Conservation (phyloP, 2,888 invertebrate species). For the Scaptomyza tumidula region DNA sequence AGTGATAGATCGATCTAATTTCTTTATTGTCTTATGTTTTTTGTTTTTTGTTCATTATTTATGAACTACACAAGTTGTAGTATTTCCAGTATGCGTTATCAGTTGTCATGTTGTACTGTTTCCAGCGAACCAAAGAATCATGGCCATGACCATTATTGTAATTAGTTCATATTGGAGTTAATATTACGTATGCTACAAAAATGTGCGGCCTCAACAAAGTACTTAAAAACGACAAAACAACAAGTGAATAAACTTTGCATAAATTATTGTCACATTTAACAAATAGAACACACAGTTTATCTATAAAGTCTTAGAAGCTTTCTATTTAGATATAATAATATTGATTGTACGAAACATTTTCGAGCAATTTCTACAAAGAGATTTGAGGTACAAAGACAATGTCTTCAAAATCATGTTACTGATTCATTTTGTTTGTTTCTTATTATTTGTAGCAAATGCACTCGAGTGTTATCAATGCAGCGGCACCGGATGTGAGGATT, state of each 20-base stretch:
- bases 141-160: conserved; percentile 70
- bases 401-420: not conserved
- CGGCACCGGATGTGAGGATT: conserved; percentile 67
- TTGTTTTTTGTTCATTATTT: conserved; percentile 1
- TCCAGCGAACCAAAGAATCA: conserved; percentile 30
- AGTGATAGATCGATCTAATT: conserved; percentile 45
- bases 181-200: conserved; percentile 38
- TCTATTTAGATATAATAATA: not conserved
- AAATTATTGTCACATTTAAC: not conserved
- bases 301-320: not conserved
- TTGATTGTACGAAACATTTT: not conserved
- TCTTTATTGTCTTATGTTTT: conserved; percentile 48
- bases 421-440: not conserved
- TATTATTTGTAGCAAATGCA: conserved; percentile 35
- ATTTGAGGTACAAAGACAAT: too few species aligned
- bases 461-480: conserved; percentile 75
- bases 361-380: not conserved
- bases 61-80: conserved; percentile 29
- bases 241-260: conserved; percentile 3
- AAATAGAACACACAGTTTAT: conserved; percentile 1
- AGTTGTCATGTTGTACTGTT: conserved; percentile 46
- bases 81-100: conserved; percentile 38
- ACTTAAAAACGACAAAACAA: not conserved
- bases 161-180: conserved; percentile 53
- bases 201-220: not conserved